A percentile compares a stretch with the other conserved stretches of the same genome.
These are phyloP conservation scores for Autographa pulchrina DNA, from an alignment of 2,888 invertebrate species.

Conservation along the genomic window DNA sequence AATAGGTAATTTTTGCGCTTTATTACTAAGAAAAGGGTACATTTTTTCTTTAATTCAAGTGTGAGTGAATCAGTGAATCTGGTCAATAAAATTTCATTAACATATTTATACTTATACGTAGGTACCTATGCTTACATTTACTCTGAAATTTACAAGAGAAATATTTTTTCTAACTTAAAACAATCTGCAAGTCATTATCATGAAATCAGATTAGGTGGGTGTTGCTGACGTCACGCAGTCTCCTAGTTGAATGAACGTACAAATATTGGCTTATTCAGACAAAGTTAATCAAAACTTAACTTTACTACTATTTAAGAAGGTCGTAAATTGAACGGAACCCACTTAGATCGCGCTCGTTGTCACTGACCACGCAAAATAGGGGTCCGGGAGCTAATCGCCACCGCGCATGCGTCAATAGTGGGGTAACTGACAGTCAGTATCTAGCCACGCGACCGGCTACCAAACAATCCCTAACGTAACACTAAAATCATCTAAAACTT, in stretches of 20 bases:
- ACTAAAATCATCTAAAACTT: constrained; percentile 36
- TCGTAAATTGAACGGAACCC: constrained; percentile 49
- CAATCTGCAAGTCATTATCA: neutral
- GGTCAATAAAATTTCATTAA: too few species aligned
- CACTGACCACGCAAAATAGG: constrained; percentile 64
- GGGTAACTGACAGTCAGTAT: constrained; percentile 67
- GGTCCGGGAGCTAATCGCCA: constrained; percentile 63
- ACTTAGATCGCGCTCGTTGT: constrained; percentile 17
- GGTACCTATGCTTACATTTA: too few species aligned
- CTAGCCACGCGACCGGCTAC: constrained; percentile 58
- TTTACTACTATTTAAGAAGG: constrained; percentile 26
- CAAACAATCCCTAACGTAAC: constrained; percentile 52
- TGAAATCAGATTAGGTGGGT: constrained; percentile 14
- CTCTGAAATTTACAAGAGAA: neutral
- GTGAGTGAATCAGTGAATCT: too few species aligned
- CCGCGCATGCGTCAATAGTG: constrained; percentile 71
- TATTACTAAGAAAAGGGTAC: too few species aligned
- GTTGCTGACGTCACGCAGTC: neutral
- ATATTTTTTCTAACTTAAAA: neutral
- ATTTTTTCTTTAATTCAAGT: too few species aligned
- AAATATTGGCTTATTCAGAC: constrained; percentile 11
- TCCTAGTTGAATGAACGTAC: constrained; percentile 51
- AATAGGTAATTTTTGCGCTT: too few species aligned
- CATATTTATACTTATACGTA: too few species aligned
- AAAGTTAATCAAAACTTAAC: constrained; percentile 18